Evolutionary conservation across 2,113 vertebrate genomes (phyloP), one percentile per base, ranked within the genome.

Genomic region (Romanogobio albipinnatus): DNA sequence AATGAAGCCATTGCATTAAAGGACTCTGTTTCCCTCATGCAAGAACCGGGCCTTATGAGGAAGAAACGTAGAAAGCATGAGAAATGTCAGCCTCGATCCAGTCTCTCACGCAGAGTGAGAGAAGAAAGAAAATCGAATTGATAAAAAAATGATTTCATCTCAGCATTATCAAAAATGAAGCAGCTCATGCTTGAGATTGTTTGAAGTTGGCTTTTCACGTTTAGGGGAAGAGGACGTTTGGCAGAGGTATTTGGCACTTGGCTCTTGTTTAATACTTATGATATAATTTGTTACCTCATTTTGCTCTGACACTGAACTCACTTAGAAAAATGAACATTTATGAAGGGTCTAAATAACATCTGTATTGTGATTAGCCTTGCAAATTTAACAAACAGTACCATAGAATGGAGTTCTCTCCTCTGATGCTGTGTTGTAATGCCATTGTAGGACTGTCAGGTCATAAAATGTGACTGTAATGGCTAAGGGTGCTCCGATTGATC

Each of bases 161-260:
- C 8, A 2, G 24, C 1, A 19, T 66, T 58, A 85, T 85, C 62
- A 79, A 68, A 47, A 68, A 66, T 81, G 43, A 81, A 81, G 24
- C 59, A 66, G 77, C 56, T 49, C 77, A 26, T 73, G 81, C 70
- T 53, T 82, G 33, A 53, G 66, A 59, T 68, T 51, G 82, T 76
- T 77, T 66, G 73, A 77, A 77, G 61, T 53, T 84, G 49, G 75
- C 33, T 84, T 84, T 79, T 62, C n/a, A 51, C 43, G 9, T 81
- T 81, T 51, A 59, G 45, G n/a, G 45, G 7, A 76, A 66, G 62
- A 81, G 24, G 59, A 36, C 5, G 1, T 81, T 68, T 81, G 78
- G 43, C 45, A 68, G 59, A 75, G 47, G n/a, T 29, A 76, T 76
- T 33, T 43, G n/a, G 61, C 45, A 14, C 29, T 81, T 62, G 39